These are phyloP conservation scores for Spodoptera litura DNA, from an alignment of 1,140 invertebrate species.

Conservation along the genomic window DNA sequence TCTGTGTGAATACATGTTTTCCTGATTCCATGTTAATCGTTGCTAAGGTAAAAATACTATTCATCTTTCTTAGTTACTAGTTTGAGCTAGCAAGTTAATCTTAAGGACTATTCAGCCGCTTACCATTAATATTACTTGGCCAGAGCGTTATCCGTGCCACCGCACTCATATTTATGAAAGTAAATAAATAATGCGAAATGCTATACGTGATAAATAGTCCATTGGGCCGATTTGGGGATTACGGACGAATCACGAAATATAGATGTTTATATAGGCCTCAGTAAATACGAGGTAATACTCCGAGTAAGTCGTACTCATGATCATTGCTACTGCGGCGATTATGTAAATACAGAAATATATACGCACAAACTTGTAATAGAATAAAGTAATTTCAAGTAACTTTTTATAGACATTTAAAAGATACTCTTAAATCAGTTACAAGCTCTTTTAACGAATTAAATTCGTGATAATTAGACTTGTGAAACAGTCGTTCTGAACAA, in stretches of 20 bases:
- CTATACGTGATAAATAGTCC: conserved; percentile 18
- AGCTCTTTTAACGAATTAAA: conserved; percentile 18
- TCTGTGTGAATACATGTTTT: too few species aligned
- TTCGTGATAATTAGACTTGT: conserved; percentile 18
- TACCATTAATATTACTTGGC: background rate
- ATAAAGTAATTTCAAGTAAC: background rate
- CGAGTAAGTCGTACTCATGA: background rate
- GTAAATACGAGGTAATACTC: background rate
- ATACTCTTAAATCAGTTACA: background rate
- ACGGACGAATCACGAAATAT: conserved; percentile 21
- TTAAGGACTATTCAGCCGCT: background rate
- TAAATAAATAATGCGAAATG: conserved; percentile 31
- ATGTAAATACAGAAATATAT: too few species aligned
- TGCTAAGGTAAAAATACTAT: too few species aligned
- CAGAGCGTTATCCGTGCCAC: conserved; percentile 4
- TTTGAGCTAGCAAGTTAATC: background rate
- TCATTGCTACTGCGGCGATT: too few species aligned
- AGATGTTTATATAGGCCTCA: background rate
- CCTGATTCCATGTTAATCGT: too few species aligned
- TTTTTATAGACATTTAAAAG: background rate
- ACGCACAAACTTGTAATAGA: too few species aligned
- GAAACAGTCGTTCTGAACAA: conserved; percentile 16
- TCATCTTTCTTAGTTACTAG: background rate
- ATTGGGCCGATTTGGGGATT: conserved; percentile 18
- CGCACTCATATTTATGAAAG: conserved; percentile 4